Evolutionary conservation across 2,797 vertebrate genomes (phyloP), one percentile per base, ranked within the genome.

Genomic region (Rhinoraja longicauda): DNA sequence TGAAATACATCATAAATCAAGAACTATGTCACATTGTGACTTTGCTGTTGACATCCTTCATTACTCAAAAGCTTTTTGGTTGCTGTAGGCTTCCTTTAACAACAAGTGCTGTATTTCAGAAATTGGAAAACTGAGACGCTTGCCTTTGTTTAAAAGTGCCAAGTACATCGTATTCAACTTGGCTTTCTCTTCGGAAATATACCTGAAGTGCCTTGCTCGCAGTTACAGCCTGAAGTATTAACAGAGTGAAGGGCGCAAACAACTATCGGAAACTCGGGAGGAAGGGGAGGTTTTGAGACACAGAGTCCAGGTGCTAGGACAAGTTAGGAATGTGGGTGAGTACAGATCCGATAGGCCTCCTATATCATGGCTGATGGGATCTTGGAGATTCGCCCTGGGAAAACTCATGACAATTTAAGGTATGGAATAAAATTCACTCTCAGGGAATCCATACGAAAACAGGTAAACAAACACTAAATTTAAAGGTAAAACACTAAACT

Each of bases 31-130:
- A 88, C 29, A 32, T 64, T 21, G 19, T n/a, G 6, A 64, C 62
- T 88, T 32, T 64, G n/a, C 4, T 88, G 84, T 64, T 88, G 84
- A 88, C 59, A 88, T 32, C 59, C n/a, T 64, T 84, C 53, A 84
- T 84, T 84, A 84, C 57, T 88, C 59, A 88, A n/a, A 88, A 8
- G 17, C 1, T 8, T 88, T 64, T 64, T 88, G 59, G 59, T 88
- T 17, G 84, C 84, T 36, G n/a, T 8, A 64, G 13, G 59, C 13
- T 64, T 88, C 84, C 59, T 88, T 64, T 64, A 59, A 88, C 57
- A 86, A 78, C 36, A 78, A 86, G 57, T 64, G 13, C 57, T 9
- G 1, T 64, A 32, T 64, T 88, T 64, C 62, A 64, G 36, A 32
- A 32, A 64, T 32, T 6, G 64, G 45, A 53, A 53, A 64, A 88